These are phyloP conservation scores for Onychomys arenicola DNA, from an alignment of 2,797 vertebrate genomes.

Conservation along the genomic window DNA sequence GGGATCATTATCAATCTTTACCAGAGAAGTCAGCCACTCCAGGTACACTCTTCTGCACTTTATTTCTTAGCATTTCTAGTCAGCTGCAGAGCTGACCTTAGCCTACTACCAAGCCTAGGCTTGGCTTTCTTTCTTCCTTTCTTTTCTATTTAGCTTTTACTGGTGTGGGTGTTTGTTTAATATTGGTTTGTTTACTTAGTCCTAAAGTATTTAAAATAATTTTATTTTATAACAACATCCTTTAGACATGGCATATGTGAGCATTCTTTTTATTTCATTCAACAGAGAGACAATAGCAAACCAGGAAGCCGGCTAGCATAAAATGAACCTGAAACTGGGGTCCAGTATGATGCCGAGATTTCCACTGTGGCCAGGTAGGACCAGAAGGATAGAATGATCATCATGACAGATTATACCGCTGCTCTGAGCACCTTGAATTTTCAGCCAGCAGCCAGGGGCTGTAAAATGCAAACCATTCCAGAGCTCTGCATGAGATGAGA, in stretches of 20 bases:
- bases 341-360: background rate
- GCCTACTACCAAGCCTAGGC: background rate
- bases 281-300: background rate
- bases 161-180: background rate
- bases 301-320: background rate
- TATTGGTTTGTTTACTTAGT: background rate
- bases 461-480: background rate
- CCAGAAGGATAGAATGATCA: background rate
- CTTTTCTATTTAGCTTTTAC: background rate
- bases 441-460: background rate
- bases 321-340: constrained; percentile 24
- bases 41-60: background rate
- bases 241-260: background rate
- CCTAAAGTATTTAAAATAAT: background rate
- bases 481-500: background rate
- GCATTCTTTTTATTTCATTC: background rate
- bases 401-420: background rate
- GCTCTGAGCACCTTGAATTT: background rate
- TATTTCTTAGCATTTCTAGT: background rate
- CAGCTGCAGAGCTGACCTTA: background rate
- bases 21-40: background rate
- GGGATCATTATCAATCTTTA: background rate
- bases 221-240: constrained; percentile 20
- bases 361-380: background rate
- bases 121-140: background rate